Evolutionary conservation across 2,113 vertebrate species (phyloP).

Genomic region (Jaculus jaculus): DNA sequence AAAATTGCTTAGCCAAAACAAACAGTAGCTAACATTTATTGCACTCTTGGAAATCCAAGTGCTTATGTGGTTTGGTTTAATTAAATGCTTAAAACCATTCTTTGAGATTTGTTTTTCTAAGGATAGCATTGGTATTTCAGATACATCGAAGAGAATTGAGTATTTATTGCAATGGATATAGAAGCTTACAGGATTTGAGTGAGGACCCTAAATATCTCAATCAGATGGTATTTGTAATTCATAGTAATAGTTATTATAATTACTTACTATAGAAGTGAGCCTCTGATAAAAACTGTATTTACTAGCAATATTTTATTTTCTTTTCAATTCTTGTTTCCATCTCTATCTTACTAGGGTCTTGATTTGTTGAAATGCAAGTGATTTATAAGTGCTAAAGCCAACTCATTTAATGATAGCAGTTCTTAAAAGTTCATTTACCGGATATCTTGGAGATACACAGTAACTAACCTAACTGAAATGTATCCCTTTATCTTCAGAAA

Average conservation of each 20-base stretch:
- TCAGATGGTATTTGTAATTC: conserved; percentile 12
- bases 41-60: conserved; percentile 29
- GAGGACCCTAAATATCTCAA: neutral
- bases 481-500: conserved; percentile 84
- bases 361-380: conserved; percentile 35
- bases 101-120: neutral
- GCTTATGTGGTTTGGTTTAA: conserved; percentile 2
- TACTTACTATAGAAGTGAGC: conserved; percentile 21
- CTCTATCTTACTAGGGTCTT: conserved; percentile 5
- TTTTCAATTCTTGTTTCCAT: neutral
- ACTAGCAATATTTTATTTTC: conserved; percentile 13
- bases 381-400: conserved; percentile 41
- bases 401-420: neutral
- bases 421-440: conserved; percentile 45
- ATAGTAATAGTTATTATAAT: neutral
- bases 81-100: neutral
- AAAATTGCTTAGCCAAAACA: conserved; percentile 16
- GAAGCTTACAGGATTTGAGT: neutral
- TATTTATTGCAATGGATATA: neutral
- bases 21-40: neutral
- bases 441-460: neutral
- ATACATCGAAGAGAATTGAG: neutral
- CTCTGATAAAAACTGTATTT: neutral
- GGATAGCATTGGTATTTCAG: neutral
- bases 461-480: conserved; percentile 39